Base-by-base conservation (phyloP, 2,888 invertebrate species). In the Pseudococcus longispinus region DNA sequence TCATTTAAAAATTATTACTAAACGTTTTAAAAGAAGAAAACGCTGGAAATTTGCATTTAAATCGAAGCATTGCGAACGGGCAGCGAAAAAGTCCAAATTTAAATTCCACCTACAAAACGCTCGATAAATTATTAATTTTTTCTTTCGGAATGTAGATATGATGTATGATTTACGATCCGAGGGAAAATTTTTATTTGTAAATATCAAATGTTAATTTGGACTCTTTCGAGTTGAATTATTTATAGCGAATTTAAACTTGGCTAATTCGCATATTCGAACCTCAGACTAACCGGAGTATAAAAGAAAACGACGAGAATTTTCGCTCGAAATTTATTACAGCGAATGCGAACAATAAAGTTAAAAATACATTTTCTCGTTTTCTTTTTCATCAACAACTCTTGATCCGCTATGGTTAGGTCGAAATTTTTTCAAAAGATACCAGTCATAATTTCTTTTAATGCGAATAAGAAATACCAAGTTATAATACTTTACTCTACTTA, bases 361-460 rank as follows among this genome's bases (percentile, higher is more conserved):
- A 29, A 26, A 70, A 29, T 70, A 70, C 29, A 70, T 70, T 70
- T 70, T 70, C 70, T 70, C 70, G 70, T 29, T 70, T 70, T 26
- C 70, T 70, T 70, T 70, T 70, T 70, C 70, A 29, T 70, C 70
- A 70, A 26, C 70, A 11, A 70, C 29, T 70, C 70, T 70, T 70
- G 70, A 70, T 29, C 70, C 70, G 70, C 70, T 26, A 70, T 26
- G 11, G 29, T 70, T 9, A 70, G 26, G n/a, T 26, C 26, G 70
- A n/a, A 51, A 70, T 70, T 11, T 70, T 26, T 60, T 46, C n/a
- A 23, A 29, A 70, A 70, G 26, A 23, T 70, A 26, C 26, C 70
- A 70, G 26, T 70, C 70, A 70, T 70, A 70, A 70, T 70, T 70
- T 70, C 70, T 23, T 70, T 70, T 70, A 70, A 70, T 70, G 70